A percentile compares a stretch with the other conserved stretches of the same genome.
Evolutionary conservation across 1,140 invertebrate genomes (phyloP).

Genomic region (Neoseiulus cucumeris): DNA sequence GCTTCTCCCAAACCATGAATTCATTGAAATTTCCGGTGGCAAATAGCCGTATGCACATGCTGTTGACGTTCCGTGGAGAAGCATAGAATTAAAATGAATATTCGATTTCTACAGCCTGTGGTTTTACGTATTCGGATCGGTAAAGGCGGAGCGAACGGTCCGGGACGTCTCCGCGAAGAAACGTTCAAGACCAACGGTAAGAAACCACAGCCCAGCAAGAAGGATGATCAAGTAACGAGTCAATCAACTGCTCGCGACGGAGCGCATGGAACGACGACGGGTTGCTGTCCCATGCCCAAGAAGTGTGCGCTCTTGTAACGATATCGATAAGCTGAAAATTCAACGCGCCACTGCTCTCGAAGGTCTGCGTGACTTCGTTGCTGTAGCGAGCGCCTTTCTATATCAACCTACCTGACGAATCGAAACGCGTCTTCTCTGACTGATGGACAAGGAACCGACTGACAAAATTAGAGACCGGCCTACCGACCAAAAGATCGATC

Average conservation of each 20-base stretch:
- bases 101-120: not conserved
- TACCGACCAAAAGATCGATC: no score
- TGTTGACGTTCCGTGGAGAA: not conserved
- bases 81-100: not conserved
- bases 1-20: not conserved
- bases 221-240: not conserved
- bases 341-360: no score
- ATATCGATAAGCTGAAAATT: not conserved
- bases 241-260: no score
- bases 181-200: not conserved
- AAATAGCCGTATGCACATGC: not conserved
- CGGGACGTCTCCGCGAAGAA: not conserved
- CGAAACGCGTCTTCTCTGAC: no score
- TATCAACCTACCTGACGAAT: no score
- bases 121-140: not conserved
- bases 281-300: not conserved
- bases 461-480: no score
- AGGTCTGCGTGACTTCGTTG: no score
- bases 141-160: not conserved
- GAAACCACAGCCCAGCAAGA: not conserved
- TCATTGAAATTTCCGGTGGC: not conserved
- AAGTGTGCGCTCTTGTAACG: not conserved
- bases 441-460: no score
- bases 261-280: not conserved
- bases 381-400: no score